A percentile compares a stretch with the other conserved stretches of the same genome.
Evolutionary conservation across 2,797 vertebrate genomes (phyloP).

Genomic region (Betta splendens): DNA sequence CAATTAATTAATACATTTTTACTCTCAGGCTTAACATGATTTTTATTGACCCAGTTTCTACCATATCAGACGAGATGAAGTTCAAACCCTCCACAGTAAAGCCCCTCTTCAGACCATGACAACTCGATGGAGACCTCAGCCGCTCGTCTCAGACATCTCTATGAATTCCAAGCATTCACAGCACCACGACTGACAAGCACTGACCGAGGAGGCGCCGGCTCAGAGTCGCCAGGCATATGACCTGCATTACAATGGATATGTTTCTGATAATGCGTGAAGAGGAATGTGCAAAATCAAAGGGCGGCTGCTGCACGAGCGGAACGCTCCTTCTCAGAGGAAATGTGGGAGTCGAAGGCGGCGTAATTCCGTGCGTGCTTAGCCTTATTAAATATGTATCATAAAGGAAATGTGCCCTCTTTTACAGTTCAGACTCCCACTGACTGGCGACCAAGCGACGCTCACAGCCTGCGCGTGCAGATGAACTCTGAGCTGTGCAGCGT

Average conservation of each 20-base stretch:
- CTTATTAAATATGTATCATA: conserved; percentile 78
- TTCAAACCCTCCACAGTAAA: conserved; percentile 23
- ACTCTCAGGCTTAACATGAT: neutral
- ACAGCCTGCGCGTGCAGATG: conserved; percentile 27
- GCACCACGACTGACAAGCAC: conserved; percentile 38
- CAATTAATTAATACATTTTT: neutral
- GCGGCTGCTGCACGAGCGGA: conserved; percentile 32
- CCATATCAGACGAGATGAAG: conserved; percentile 4
- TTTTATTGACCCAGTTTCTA: conserved; percentile 5
- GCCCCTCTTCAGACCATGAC: conserved; percentile 53
- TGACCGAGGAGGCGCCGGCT: conserved; percentile 19
- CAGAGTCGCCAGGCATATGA: conserved; percentile 59
- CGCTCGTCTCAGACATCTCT: conserved; percentile 44
- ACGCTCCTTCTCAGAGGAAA: conserved; percentile 63
- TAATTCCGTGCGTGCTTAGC: conserved; percentile 73
- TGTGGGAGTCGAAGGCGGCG: conserved; percentile 61
- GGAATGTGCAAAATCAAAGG: conserved; percentile 70
- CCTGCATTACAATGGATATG: conserved; percentile 63
- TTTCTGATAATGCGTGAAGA: conserved; percentile 73
- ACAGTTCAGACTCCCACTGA: conserved; percentile 46
- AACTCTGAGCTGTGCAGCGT: conserved; percentile 11
- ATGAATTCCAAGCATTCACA: conserved; percentile 61
- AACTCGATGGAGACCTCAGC: conserved; percentile 41
- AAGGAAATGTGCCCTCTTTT: conserved; percentile 72
- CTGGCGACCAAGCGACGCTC: conserved; percentile 27